phyloP scores from a whole-genome alignment of 2,113 vertebrate species.

The Melanerpes aurifrons region DNA sequence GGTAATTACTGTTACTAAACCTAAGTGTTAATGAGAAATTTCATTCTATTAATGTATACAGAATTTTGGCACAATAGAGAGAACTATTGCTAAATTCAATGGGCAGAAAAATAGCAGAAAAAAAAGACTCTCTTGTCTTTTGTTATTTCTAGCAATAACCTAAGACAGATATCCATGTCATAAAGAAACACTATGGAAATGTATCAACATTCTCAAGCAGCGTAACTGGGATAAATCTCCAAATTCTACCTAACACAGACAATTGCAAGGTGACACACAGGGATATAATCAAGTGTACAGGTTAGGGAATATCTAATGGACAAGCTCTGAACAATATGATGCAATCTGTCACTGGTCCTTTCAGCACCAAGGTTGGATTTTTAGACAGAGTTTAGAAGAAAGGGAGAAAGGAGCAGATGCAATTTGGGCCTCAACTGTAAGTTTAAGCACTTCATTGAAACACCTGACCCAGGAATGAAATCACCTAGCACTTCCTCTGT shows the following conservation, averaged over 20 bases:
- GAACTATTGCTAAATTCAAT: background rate
- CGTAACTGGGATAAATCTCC: background rate
- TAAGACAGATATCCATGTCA: background rate
- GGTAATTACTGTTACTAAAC: background rate
- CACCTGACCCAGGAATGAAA: background rate
- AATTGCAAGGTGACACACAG: background rate
- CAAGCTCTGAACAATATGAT: background rate
- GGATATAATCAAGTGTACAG: background rate
- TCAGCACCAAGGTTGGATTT: background rate
- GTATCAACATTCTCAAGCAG: background rate
- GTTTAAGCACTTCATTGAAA: background rate
- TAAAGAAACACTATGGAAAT: background rate
- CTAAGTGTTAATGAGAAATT: background rate
- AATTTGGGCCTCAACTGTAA: background rate
- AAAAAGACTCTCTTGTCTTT: background rate
- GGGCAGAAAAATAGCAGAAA: background rate
- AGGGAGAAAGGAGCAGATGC: background rate
- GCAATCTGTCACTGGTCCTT: background rate
- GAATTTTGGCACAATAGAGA: background rate
- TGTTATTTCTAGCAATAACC: background rate
- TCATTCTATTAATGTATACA: background rate
- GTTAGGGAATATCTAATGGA: background rate
- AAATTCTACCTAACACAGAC: background rate
- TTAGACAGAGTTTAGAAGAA: background rate
- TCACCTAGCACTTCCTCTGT: background rate